These are phyloP conservation scores for Thecophora atra DNA, from an alignment of 2,888 invertebrate species.

Conservation along the genomic window DNA sequence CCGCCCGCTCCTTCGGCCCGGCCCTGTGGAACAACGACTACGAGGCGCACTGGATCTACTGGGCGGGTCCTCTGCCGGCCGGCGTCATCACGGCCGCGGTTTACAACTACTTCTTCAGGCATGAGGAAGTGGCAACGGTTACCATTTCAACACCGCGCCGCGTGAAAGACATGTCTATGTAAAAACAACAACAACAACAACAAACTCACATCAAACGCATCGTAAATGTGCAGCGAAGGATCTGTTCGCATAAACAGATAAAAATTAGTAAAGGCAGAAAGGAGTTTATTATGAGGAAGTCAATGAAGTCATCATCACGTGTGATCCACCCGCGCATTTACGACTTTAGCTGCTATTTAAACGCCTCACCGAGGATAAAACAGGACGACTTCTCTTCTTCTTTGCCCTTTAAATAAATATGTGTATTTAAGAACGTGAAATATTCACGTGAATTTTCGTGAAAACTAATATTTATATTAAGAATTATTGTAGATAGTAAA, in stretches of 20 bases:
- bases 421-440: not conserved
- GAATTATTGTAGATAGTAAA: not conserved
- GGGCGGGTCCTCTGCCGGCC: constrained; percentile 72
- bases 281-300: not conserved
- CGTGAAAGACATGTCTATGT: constrained; percentile 61
- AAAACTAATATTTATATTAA: not conserved
- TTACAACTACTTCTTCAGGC: constrained; percentile 66
- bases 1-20: constrained; percentile 76
- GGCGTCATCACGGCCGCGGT: constrained; percentile 64
- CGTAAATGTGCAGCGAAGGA: not conserved
- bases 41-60: constrained; percentile 77
- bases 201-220: constrained; percentile 5
- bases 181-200: constrained; percentile 46
- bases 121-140: constrained; percentile 58
- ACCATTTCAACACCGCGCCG: constrained; percentile 55
- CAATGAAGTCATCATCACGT: not conserved
- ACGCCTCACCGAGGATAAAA: not conserved
- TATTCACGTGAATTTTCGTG: not conserved
- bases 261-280: not conserved
- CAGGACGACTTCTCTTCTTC: not conserved
- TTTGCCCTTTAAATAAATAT: too few species aligned
- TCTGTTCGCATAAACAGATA: not conserved
- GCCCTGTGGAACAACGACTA: constrained; percentile 76
- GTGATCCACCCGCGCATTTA: not conserved
- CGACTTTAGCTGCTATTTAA: not conserved